A percentile compares a stretch with the other conserved stretches of the same genome.
These are phyloP conservation scores for Lapara coniferarum DNA, from an alignment of 2,888 invertebrate species.

Conservation along the genomic window DNA sequence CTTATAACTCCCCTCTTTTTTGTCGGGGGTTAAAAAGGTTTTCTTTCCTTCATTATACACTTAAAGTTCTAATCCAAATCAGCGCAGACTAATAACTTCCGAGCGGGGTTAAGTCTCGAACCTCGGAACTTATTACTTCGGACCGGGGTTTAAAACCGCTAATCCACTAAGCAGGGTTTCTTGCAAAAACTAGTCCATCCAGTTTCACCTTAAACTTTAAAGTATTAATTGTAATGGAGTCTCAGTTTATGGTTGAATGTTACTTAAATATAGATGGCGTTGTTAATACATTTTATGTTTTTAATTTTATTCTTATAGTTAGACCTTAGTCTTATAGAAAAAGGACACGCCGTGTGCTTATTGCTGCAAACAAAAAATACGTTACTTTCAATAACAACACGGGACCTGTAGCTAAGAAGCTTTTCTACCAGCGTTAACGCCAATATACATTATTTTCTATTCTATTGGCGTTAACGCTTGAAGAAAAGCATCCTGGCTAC, in stretches of 20 bases:
- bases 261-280: background rate
- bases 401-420: no score
- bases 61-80: constrained; percentile 11
- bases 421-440: no score
- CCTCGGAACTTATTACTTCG: constrained; percentile 15
- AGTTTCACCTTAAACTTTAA: constrained; percentile 11
- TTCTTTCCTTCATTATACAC: background rate
- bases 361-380: no score
- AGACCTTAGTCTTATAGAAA: no score
- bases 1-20: no score
- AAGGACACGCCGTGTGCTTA: no score
- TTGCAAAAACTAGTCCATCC: constrained; percentile 3
- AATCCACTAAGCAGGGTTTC: constrained; percentile 20
- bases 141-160: constrained; percentile 6
- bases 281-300: background rate
- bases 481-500: no score
- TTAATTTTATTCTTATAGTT: no score
- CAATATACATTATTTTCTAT: no score
- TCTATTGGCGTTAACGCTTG: no score
- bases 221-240: constrained; percentile 17
- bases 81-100: constrained; percentile 10
- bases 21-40: no score
- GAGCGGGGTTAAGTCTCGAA: constrained; percentile 13
- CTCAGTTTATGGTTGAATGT: background rate
- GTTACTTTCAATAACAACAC: no score